Evolutionary conservation across 2,113 vertebrate genomes (phyloP).

Genomic region (Narcine bancroftii): DNA sequence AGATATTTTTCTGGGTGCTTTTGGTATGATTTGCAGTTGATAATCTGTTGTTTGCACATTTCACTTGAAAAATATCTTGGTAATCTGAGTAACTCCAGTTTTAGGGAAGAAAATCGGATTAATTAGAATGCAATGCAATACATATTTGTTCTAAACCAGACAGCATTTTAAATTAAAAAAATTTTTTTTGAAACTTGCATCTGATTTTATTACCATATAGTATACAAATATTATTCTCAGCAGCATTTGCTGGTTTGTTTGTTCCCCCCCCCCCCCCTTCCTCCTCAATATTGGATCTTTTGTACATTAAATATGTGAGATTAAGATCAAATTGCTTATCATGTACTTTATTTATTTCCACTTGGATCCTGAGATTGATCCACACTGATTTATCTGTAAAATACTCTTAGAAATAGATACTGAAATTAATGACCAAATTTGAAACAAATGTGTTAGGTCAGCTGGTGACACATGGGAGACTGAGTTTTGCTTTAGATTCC

Average conservation of each 20-base stretch:
- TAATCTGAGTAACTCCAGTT: not conserved
- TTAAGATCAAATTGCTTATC: not conserved
- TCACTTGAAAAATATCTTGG: not conserved
- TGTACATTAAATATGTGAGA: not conserved
- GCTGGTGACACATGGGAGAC: too few species aligned
- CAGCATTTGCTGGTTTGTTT: too few species aligned
- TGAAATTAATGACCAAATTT: too few species aligned
- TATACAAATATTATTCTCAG: not conserved
- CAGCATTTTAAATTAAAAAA: not conserved
- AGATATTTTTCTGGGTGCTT: not conserved
- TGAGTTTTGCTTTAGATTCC: too few species aligned
- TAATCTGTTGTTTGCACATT: not conserved
- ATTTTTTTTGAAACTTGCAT: not conserved
- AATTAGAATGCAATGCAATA: not conserved
- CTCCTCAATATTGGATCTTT: not conserved
- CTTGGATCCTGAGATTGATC: not conserved
- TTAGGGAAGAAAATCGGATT: not conserved
- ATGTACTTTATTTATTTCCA: not conserved
- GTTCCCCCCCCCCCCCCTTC: not conserved
- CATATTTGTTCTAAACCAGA: not conserved
- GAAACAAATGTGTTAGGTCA: not conserved
- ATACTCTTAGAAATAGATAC: too few species aligned
- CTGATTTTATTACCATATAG: not conserved
- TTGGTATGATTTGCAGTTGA: not conserved
- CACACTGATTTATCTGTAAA: not conserved